Percentiles rank a stretch among this genome's conserved stretches.
phyloP scores from a whole-genome alignment of 92 coral and sea anemone species.

The Zoanthus gigantus region DNA sequence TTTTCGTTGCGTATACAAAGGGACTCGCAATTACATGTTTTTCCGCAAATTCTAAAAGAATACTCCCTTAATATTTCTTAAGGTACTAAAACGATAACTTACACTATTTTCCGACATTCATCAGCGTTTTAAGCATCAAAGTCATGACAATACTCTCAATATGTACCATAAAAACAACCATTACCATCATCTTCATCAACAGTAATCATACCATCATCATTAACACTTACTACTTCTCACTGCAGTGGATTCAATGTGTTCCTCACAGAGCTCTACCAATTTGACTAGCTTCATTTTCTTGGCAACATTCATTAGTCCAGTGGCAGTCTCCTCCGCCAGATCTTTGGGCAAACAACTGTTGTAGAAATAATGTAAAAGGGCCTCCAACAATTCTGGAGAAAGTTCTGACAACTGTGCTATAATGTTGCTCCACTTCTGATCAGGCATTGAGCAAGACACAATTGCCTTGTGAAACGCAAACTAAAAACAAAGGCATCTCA shows the following conservation, averaged over 20 bases:
- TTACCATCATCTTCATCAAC: no score
- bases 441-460: conserved; percentile 19
- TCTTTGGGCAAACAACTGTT: conserved; percentile 33
- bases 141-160: no score
- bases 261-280: conserved; percentile 32
- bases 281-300: conserved; percentile 11
- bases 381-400: conserved; percentile 28
- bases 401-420: conserved; percentile 19
- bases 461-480: conserved; percentile 41
- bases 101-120: neutral
- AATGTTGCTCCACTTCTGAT: conserved; percentile 29
- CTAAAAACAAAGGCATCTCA: neutral
- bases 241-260: conserved; percentile 39
- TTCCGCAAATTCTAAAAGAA: no score
- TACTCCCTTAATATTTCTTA: no score
- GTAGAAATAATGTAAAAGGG: conserved; percentile 38
- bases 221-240: conserved; percentile 39
- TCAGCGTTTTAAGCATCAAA: no score
- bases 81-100: neutral
- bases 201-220: neutral
- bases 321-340: conserved; percentile 23
- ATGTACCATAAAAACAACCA: no score
- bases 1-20: no score
- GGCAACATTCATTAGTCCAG: conserved; percentile 18
- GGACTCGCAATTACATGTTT: no score